Base-by-base conservation (phyloP, 1,140 invertebrate genomes). In the Drosophila ambigua region DNA sequence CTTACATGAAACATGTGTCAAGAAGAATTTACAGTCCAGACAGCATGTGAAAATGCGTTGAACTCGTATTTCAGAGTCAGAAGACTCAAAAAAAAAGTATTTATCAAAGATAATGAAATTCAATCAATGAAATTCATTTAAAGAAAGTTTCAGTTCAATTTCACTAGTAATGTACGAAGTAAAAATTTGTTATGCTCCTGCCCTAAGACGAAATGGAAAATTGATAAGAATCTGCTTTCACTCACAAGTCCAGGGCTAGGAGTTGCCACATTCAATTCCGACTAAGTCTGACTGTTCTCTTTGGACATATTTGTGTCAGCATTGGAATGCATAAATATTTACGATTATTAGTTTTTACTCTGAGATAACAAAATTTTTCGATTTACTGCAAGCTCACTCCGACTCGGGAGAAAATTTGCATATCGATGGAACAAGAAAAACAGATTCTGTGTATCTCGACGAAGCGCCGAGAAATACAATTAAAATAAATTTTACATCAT, bases 341-440 rank as follows among this genome's bases (percentile, higher is more conserved):
- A 87, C 83, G 82, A 87, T 78, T 85, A 87, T 88, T 88, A 85
- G 81, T 85, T 76, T 75, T 60, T 55, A 76, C 77, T 68, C 59
- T 51, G 53, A 69, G 65, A 69, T 69, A 64, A 69, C 87, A 87
- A 87, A 87, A 78, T 87, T 87, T 87, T 87, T 88, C 82, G 79
- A 84, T 84, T 85, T 77, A 62, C 66, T 61, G 24, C 13, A 20
- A 69, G 46, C 39, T 59, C 46, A 49, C 46, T 60, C 15, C 61
- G 53, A 50, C 62, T 51, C 43, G 45, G 49, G 20, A 48, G 48
- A 9, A 65, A 66, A 85, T 85, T 85, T 82, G 75, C 83, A 87
- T 87, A 88, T 88, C 83, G 82, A 88, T 79, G 44, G n/a, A 35
- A 69, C 55, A 24, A 48, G 51, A 52, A 35, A 35, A 35, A n/a